These are phyloP conservation scores for Halictus rubicundus DNA, from an alignment of 1,140 invertebrate genomes.

Conservation along the genomic window DNA sequence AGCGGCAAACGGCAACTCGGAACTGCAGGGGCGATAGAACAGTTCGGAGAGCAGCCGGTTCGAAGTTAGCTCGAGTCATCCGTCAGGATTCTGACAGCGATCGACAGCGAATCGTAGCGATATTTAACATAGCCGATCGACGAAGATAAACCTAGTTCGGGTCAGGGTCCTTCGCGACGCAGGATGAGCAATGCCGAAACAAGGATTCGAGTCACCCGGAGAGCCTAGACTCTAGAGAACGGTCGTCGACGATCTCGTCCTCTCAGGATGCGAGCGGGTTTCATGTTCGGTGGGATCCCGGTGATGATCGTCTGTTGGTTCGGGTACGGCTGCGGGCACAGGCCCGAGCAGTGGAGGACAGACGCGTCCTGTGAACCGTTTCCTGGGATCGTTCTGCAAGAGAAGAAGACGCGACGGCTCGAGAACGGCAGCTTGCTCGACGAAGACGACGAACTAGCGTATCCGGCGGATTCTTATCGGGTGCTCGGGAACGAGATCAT, in stretches of 20 bases:
- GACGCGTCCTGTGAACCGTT: slow-evolving; percentile 31
- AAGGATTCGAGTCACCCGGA: not conserved
- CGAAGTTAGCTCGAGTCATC: not conserved
- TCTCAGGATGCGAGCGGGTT: not conserved
- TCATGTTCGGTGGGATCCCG: not conserved
- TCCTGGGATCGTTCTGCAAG: slow-evolving; percentile 16
- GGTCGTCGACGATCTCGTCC: not conserved
- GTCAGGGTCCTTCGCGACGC: not conserved
- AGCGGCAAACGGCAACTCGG: too few relatives aligned
- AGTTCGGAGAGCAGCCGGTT: slow-evolving; percentile 26
- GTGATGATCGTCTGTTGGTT: not conserved
- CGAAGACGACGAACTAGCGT: slow-evolving; percentile 53
- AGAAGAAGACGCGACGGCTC: not conserved
- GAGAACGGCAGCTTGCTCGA: slow-evolving; percentile 58
- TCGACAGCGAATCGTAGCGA: too few relatives aligned
- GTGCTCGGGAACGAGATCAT: slow-evolving; percentile 52
- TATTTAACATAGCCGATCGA: too few relatives aligned
- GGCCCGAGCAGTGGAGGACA: not conserved
- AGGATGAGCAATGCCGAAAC: not conserved
- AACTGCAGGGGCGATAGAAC: not conserved
- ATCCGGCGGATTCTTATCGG: slow-evolving; percentile 54
- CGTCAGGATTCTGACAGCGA: not conserved
- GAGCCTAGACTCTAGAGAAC: not conserved
- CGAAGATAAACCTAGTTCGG: too few relatives aligned
- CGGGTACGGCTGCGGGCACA: not conserved